These are phyloP conservation scores for Mylabris phalerata DNA, from an alignment of 1,140 invertebrate species.

Conservation along the genomic window DNA sequence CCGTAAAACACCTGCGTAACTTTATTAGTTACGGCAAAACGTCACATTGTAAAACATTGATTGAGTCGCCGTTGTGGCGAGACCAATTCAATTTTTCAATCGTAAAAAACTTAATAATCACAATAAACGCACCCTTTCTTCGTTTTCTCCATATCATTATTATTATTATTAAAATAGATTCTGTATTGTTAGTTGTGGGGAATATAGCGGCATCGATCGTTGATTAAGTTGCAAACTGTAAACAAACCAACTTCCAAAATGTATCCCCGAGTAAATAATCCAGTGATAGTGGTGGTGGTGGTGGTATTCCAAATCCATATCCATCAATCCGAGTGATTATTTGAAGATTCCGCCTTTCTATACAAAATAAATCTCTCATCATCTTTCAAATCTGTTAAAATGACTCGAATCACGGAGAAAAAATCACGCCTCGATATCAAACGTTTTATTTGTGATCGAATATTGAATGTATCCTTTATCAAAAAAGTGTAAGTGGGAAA, in stretches of 20 bases:
- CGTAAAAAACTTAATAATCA: no score
- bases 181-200: no score
- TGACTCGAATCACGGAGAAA: no score
- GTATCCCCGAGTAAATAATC: background rate
- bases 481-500: conserved; percentile 22
- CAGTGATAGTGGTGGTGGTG: background rate
- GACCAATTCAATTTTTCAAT: no score
- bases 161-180: no score
- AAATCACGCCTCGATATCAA: no score
- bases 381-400: no score
- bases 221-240: conserved; percentile 7
- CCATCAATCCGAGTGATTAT: conserved; percentile 7
- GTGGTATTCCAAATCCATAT: conserved; percentile 13
- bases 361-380: no score
- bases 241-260: conserved; percentile 8
- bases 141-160: no score
- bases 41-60: no score
- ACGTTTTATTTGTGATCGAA: background rate
- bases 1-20: conserved; percentile 18
- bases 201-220: background rate
- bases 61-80: no score
- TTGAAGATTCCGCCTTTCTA: conserved; percentile 3
- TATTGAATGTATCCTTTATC: conserved; percentile 4
- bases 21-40: conserved; percentile 17
- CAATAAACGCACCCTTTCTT: no score